phyloP scores from a whole-genome alignment of 2,888 invertebrate species.

The Boloria euphrosyne region DNA sequence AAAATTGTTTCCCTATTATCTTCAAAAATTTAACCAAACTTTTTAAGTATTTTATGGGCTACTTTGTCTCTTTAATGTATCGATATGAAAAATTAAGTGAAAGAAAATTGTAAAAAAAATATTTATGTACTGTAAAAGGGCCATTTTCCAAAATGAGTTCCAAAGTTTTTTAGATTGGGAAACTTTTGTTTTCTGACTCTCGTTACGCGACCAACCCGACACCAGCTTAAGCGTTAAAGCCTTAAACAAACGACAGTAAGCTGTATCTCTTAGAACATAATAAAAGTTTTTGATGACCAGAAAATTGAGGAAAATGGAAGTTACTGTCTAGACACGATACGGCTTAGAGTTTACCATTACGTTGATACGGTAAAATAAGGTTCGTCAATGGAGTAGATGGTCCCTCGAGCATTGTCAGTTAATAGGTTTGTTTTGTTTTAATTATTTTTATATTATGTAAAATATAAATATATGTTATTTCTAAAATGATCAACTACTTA shows the following conservation, averaged over 20 bases:
- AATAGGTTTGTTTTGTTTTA: no score
- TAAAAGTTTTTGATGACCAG: constrained; percentile 19
- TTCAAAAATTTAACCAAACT: no score
- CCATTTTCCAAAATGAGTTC: constrained; percentile 11
- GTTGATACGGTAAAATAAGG: background rate
- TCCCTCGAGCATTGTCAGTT: no score
- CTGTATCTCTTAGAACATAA: constrained; percentile 22
- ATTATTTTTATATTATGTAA: no score
- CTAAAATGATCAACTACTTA: no score
- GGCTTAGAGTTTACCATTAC: background rate
- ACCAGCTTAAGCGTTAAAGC: constrained; percentile 21
- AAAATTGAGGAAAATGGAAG: constrained; percentile 14
- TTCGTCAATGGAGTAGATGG: background rate
- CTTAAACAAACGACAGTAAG: constrained; percentile 28
- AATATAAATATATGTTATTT: no score
- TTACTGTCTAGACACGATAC: constrained; percentile 7
- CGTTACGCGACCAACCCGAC: constrained; percentile 19
- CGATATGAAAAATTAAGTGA: background rate
- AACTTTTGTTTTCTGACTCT: constrained; percentile 17
- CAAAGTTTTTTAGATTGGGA: constrained; percentile 18
- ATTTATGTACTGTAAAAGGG: constrained; percentile 1
- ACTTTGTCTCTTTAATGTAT: no score
- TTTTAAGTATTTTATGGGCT: no score
- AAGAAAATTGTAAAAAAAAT: background rate
- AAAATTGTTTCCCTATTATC: no score